These are phyloP conservation scores for Tragelaphus strepsiceros DNA, from an alignment of 2,113 vertebrate species.

Conservation along the genomic window DNA sequence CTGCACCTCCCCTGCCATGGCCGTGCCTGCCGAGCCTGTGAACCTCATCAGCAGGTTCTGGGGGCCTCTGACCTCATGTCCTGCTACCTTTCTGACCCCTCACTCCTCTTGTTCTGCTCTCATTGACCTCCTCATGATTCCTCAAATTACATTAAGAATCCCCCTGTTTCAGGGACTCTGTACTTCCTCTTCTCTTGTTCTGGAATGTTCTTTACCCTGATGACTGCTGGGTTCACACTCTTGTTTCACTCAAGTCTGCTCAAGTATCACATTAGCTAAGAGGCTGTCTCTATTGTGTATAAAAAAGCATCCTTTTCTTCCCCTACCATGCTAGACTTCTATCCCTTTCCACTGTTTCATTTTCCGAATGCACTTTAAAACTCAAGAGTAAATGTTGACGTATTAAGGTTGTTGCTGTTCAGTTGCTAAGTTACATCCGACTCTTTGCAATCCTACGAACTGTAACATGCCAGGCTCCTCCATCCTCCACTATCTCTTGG, in stretches of 20 bases:
- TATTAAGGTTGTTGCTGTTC: not conserved
- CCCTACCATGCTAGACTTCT: not conserved
- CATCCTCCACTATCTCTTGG: not conserved
- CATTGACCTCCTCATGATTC: not conserved
- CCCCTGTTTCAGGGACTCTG: not conserved
- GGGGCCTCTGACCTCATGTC: not conserved
- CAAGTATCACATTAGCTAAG: not conserved
- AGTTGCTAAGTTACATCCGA: not conserved
- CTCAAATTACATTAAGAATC: not conserved
- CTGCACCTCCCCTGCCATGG: too few relatives aligned
- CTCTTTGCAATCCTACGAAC: rapidly evolving
- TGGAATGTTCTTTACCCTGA: not conserved
- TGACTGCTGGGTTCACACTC: not conserved
- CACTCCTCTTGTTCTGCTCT: not conserved
- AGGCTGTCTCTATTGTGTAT: not conserved
- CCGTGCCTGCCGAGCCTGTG: rapidly evolving
- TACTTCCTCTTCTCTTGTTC: not conserved
- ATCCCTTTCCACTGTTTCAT: not conserved
- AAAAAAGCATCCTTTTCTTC: not conserved
- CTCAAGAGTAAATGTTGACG: not conserved
- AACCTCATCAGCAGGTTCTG: not conserved
- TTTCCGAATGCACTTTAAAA: not conserved
- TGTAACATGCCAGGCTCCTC: not conserved
- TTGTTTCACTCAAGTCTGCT: not conserved
- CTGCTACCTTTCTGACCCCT: not conserved